Conservation (phyloP, 1,140 invertebrate species). For the Parasteatoda tepidariorum region DNA sequence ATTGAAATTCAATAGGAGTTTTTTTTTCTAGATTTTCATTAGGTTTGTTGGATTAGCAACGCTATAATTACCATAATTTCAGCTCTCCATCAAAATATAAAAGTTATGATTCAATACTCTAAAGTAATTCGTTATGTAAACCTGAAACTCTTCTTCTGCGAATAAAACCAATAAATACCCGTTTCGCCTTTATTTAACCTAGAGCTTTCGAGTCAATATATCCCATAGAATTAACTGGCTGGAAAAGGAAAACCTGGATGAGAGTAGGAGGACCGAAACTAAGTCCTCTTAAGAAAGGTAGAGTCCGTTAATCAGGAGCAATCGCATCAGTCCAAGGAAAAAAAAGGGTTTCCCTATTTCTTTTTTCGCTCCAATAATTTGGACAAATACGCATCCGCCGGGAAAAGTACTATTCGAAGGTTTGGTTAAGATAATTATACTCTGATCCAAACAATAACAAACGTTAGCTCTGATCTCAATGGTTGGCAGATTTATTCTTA, state of each 20-base stretch:
- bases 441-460: no score
- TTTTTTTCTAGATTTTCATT: no score
- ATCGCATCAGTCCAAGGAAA: conserved; percentile 31
- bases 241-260: conserved; percentile 5
- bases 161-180: neutral
- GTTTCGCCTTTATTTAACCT: neutral
- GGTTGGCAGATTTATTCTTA: no score
- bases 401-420: no score
- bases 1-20: no score
- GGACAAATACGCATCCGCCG: conserved; percentile 14
- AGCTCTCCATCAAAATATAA: no score
- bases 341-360: neutral
- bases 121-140: neutral
- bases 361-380: conserved; percentile 29
- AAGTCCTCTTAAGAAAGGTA: conserved; percentile 35
- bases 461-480: no score
- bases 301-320: conserved; percentile 42
- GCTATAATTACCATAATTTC: no score
- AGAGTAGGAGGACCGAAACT: conserved; percentile 26
- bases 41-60: no score
- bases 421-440: neutral
- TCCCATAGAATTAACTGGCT: neutral
- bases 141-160: neutral
- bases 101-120: no score
- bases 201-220: neutral